Percentiles rank a stretch among this genome's conserved stretches.
phyloP scores from a whole-genome alignment of 2,113 vertebrate genomes.

The Oncorhynchus keta region DNA sequence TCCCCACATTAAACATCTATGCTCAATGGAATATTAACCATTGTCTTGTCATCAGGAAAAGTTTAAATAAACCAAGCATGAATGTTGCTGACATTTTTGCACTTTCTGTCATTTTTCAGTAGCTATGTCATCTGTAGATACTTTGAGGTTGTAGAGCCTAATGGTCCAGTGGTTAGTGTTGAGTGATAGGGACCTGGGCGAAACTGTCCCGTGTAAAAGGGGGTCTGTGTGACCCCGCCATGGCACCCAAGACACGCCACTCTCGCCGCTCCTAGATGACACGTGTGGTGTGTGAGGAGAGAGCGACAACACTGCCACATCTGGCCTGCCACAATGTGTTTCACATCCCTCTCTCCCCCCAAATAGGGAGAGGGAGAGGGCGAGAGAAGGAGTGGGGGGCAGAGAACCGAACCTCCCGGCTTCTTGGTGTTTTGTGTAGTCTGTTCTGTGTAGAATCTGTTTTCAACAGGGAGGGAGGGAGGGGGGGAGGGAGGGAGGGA shows the following conservation, averaged over 20 bases:
- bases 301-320: constrained; percentile 32
- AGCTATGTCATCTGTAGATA: not conserved
- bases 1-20: too few relatives aligned
- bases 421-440: constrained; percentile 78
- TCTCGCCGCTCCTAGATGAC: constrained; percentile 74
- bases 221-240: not conserved
- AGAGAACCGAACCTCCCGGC: constrained; percentile 74
- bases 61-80: not conserved
- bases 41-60: too few relatives aligned
- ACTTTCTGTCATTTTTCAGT: not conserved
- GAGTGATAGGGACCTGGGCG: not conserved
- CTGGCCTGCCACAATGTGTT: constrained; percentile 68
- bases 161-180: not conserved
- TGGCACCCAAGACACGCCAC: not conserved
- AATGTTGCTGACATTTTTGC: not conserved
- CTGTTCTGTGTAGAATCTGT: constrained; percentile 62
- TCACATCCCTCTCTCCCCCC: constrained; percentile 62
- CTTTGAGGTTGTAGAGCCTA: not conserved
- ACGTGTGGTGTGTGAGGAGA: constrained; percentile 72
- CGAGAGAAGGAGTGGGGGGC: constrained; percentile 10
- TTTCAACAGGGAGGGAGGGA: constrained; percentile 66
- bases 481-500: constrained; percentile 41
- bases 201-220: not conserved
- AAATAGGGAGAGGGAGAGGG: constrained; percentile 74
- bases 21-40: too few relatives aligned